Percentiles rank a stretch among this genome's conserved stretches.
These are phyloP conservation scores for Mormyrus lacerda DNA, from an alignment of 2,113 vertebrate species.

Conservation along the genomic window DNA sequence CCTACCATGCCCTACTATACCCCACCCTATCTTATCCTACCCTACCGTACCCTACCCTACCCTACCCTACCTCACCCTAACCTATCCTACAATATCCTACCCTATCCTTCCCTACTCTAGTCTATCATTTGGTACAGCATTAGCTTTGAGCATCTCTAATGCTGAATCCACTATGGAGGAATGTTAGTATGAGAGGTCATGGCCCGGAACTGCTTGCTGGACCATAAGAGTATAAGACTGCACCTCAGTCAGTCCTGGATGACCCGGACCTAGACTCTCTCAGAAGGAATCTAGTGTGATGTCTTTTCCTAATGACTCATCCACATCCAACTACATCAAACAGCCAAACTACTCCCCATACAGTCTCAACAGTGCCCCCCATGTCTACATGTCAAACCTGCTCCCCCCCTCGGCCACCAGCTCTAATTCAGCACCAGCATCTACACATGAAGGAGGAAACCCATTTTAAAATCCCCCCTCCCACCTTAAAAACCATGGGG, in stretches of 20 bases:
- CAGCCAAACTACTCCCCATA: background rate
- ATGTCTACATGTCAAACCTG: background rate
- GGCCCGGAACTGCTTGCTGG: background rate
- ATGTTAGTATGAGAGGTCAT: background rate
- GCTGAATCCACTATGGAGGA: background rate
- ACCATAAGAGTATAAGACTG: background rate
- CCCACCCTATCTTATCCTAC: too few relatives aligned
- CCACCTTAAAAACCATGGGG: constrained; percentile 41
- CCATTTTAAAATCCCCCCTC: constrained; percentile 42
- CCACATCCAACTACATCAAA: background rate
- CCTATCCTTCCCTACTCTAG: background rate
- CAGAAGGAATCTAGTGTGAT: background rate
- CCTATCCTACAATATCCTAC: background rate
- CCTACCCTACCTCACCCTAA: background rate
- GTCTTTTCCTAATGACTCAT: background rate
- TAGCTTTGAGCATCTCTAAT: background rate
- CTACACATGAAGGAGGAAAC: constrained; percentile 48
- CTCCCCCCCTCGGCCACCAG: background rate
- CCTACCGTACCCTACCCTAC: background rate
- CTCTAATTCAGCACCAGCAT: background rate
- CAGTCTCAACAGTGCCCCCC: background rate
- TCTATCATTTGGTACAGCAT: background rate
- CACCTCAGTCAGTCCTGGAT: background rate
- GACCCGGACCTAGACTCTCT: background rate
- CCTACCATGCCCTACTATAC: too few relatives aligned